Conservation (phyloP, 2,888 invertebrate species). For the Nemotelus nigrinus region DNA sequence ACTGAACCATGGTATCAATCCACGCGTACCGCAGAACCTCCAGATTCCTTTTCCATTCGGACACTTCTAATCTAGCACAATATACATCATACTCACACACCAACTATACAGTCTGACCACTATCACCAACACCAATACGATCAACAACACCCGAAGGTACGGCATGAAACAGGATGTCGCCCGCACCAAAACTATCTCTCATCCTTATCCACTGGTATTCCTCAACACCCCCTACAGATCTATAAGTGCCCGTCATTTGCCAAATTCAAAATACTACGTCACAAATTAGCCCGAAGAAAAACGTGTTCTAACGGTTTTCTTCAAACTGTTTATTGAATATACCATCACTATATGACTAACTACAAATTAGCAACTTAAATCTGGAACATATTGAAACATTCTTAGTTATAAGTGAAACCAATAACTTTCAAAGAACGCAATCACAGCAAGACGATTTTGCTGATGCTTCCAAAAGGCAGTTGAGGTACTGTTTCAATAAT, state of each 20-base stretch:
- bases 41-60: conserved; percentile 53
- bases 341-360: not conserved
- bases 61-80: conserved; percentile 34
- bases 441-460: too few species aligned
- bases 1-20: conserved; percentile 76
- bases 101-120: not conserved
- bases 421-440: too few species aligned
- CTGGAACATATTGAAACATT: not conserved
- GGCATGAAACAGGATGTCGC: not conserved
- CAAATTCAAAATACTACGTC: conserved; percentile 2
- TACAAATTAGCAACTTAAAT: not conserved
- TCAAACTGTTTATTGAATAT: not conserved
- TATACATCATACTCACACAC: not conserved
- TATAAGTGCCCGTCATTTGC: not conserved
- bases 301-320: conserved; percentile 49
- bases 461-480: too few species aligned
- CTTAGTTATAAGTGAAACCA: not conserved
- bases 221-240: not conserved
- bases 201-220: not conserved
- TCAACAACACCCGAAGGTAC: not conserved
- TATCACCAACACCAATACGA: not conserved
- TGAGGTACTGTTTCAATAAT: too few species aligned
- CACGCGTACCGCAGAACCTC: conserved; percentile 63
- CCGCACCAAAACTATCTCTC: not conserved
- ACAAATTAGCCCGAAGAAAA: conserved; percentile 4